Evolutionary conservation across 2,888 invertebrate genomes (phyloP).

Genomic region (Sympetrum striolatum): DNA sequence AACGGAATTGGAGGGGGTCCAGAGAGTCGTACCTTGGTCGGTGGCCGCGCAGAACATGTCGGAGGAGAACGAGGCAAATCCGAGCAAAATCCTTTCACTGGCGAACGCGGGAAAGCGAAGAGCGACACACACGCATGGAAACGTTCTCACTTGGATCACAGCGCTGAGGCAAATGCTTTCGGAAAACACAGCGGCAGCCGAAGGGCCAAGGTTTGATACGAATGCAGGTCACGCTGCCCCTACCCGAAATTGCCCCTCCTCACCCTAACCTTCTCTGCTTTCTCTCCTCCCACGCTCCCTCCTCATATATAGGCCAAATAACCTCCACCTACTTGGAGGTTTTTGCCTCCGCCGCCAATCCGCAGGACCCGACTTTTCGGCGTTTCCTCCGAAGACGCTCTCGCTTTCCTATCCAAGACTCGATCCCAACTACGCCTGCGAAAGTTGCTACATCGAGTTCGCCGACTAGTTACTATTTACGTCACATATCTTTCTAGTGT

Average conservation of each 20-base stretch:
- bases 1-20: background rate
- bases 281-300: background rate
- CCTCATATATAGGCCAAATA: slow-evolving; percentile 41
- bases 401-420: too few species aligned
- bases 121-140: background rate
- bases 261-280: background rate
- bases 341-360: slow-evolving; percentile 25
- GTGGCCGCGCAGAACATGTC: slow-evolving; percentile 18
- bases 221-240: slow-evolving; percentile 29
- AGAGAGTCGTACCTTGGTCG: slow-evolving; percentile 16
- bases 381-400: background rate
- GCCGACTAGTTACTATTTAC: too few species aligned
- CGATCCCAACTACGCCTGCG: too few species aligned
- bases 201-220: slow-evolving; percentile 36
- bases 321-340: slow-evolving; percentile 41
- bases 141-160: background rate
- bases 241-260: background rate
- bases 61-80: background rate
- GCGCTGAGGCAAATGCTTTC: slow-evolving; percentile 15
- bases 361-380: background rate
- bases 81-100: slow-evolving; percentile 11
- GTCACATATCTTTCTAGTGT: too few species aligned
- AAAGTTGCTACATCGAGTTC: too few species aligned
- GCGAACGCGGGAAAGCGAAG: background rate
- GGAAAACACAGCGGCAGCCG: background rate